These are phyloP conservation scores for Coelogynopora nodosa DNA, from an alignment of 2,888 invertebrate species.

Conservation along the genomic window DNA sequence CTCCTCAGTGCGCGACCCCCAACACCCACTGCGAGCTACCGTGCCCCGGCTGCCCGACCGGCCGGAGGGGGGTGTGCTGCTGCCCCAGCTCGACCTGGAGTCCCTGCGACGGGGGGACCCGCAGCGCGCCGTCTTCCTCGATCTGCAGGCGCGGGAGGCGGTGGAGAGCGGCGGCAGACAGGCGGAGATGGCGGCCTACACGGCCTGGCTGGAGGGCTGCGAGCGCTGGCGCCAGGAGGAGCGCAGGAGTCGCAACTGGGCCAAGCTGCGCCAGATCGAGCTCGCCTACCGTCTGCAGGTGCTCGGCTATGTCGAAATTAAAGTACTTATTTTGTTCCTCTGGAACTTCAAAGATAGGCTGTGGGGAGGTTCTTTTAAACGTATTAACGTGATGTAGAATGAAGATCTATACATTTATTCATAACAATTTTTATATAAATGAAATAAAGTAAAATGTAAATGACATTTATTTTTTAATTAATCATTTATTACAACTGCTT, in stretches of 20 bases:
- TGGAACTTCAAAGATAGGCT: too few relatives aligned
- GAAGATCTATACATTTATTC: too few relatives aligned
- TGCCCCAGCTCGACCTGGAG: background rate
- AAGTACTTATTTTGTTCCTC: too few relatives aligned
- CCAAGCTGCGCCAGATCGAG: background rate
- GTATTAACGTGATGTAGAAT: too few relatives aligned
- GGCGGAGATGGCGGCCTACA: background rate
- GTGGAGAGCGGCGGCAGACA: background rate
- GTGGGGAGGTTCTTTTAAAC: too few relatives aligned
- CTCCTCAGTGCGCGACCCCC: background rate
- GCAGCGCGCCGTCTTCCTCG: conserved; percentile 3
- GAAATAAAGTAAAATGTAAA: too few relatives aligned
- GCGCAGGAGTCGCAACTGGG: background rate
- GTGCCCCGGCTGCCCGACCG: background rate
- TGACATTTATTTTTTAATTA: too few relatives aligned
- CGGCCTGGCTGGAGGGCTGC: background rate
- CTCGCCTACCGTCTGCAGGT: background rate
- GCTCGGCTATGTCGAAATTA: background rate
- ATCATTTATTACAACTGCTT: too few relatives aligned
- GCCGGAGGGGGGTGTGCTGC: background rate
- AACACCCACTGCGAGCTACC: background rate
- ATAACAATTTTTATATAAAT: too few relatives aligned
- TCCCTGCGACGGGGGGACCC: conserved; percentile 24
- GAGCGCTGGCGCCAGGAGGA: background rate
- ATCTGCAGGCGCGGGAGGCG: background rate